phyloP scores from a whole-genome alignment of 2,113 vertebrate genomes.

The Odontophorus gujanensis region DNA sequence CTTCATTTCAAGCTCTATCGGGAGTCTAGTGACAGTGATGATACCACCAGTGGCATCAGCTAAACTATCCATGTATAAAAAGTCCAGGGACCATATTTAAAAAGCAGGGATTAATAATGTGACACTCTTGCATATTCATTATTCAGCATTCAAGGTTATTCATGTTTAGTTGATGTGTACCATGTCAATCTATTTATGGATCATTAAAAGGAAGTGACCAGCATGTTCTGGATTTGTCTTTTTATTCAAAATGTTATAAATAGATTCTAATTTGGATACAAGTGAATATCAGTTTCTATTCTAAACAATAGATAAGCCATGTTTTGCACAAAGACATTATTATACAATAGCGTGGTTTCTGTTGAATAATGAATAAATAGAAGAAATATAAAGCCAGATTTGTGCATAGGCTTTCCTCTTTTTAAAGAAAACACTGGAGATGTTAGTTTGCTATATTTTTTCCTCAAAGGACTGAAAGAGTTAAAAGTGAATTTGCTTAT shows the following conservation, averaged over 20 bases:
- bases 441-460: accelerated
- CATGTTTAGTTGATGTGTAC: not conserved
- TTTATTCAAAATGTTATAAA: not conserved
- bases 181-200: not conserved
- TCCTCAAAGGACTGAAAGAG: not conserved
- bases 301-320: not conserved
- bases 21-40: not conserved
- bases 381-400: not conserved
- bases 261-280: not conserved
- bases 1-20: not conserved
- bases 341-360: not conserved
- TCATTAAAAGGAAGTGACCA: not conserved
- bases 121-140: not conserved
- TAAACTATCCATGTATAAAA: not conserved
- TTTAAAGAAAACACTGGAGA: not conserved
- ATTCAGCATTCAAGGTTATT: not conserved
- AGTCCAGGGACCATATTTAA: not conserved
- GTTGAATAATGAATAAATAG: not conserved
- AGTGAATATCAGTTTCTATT: not conserved
- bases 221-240: not conserved
- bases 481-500: not conserved
- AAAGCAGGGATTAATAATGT: not conserved
- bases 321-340: not conserved
- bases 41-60: not conserved
- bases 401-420: not conserved